These are phyloP conservation scores for Epicampocera succincta DNA, from an alignment of 2,888 invertebrate genomes.

Conservation along the genomic window DNA sequence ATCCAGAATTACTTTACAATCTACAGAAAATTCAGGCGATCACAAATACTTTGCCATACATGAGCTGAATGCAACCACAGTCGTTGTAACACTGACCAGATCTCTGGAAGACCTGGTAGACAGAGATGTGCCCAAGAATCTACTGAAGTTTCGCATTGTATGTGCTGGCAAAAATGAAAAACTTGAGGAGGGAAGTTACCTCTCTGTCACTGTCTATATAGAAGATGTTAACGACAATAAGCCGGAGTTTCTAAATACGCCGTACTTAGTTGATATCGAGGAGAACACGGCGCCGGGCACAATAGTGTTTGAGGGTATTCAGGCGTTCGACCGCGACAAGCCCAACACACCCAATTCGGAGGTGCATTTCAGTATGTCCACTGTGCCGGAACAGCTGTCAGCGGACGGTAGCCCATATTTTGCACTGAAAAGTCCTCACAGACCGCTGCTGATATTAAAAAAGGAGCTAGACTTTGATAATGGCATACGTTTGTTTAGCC, in stretches of 20 bases:
- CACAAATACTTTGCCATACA: conserved; percentile 82
- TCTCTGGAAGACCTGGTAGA: conserved; percentile 91
- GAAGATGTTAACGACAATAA: conserved; percentile 94
- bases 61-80: conserved; percentile 89
- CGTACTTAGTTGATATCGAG: conserved; percentile 90
- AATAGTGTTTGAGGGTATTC: conserved; percentile 90
- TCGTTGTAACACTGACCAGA: conserved; percentile 89
- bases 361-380: conserved; percentile 90
- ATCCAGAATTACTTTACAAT: conserved; percentile 79
- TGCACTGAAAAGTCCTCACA: conserved; percentile 90
- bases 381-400: conserved; percentile 80
- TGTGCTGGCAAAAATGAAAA: conserved; percentile 82
- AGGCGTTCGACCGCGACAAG: conserved; percentile 91
- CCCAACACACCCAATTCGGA: conserved; percentile 94
- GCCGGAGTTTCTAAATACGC: conserved; percentile 89
- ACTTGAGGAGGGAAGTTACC: conserved; percentile 82
- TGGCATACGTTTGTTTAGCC: conserved; percentile 88
- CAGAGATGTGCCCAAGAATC: conserved; percentile 89
- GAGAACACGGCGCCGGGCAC: conserved; percentile 90
- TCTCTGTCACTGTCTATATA: conserved; percentile 93
- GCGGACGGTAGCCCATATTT: conserved; percentile 83
- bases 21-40: conserved; percentile 78
- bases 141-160: conserved; percentile 90
- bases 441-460: conserved; percentile 88
- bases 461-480: conserved; percentile 90